Conservation (phyloP, 2,888 invertebrate species). For the Hipparchia semele region DNA sequence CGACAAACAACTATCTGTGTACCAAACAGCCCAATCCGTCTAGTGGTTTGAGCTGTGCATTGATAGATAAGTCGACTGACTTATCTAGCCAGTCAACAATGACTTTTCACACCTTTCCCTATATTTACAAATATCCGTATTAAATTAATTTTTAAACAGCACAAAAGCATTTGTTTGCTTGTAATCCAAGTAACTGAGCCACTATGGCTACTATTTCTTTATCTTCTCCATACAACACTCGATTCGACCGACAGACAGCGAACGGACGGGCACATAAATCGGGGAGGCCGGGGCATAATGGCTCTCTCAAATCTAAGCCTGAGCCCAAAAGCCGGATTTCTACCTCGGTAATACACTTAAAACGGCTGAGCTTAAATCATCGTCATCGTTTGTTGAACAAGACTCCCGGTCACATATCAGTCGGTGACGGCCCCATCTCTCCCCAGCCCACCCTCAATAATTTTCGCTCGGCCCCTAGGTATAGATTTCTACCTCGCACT, state of each 20-base stretch:
- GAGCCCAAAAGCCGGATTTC: slow-evolving; percentile 79
- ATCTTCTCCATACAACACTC: slow-evolving; percentile 38
- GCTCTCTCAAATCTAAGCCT: slow-evolving; percentile 78
- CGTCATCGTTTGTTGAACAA: slow-evolving; percentile 84
- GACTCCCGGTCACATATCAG: slow-evolving; percentile 83
- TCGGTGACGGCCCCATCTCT: slow-evolving; percentile 60
- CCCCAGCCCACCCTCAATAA: slow-evolving; percentile 55
- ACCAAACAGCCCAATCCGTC: too few relatives aligned
- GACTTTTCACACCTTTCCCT: too few relatives aligned
- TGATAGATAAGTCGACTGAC: too few relatives aligned
- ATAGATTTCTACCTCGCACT: slow-evolving; percentile 75
- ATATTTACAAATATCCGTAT: too few relatives aligned
- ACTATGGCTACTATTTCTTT: slow-evolving; percentile 27
- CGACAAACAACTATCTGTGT: too few relatives aligned
- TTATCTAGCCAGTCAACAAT: too few relatives aligned
- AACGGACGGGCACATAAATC: slow-evolving; percentile 70
- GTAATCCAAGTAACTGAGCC: too few relatives aligned
- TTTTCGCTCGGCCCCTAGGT: slow-evolving; percentile 73
- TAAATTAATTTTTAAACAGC: too few relatives aligned
- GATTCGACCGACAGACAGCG: slow-evolving; percentile 42
- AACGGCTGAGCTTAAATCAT: slow-evolving; percentile 82
- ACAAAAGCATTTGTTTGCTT: too few relatives aligned
- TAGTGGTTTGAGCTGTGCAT: too few relatives aligned
- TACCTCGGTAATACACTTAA: slow-evolving; percentile 81
- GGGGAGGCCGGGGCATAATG: slow-evolving; percentile 66